Base-by-base conservation (phyloP, 1,140 invertebrate species). In the Akabosia matsudoensis region DNA sequence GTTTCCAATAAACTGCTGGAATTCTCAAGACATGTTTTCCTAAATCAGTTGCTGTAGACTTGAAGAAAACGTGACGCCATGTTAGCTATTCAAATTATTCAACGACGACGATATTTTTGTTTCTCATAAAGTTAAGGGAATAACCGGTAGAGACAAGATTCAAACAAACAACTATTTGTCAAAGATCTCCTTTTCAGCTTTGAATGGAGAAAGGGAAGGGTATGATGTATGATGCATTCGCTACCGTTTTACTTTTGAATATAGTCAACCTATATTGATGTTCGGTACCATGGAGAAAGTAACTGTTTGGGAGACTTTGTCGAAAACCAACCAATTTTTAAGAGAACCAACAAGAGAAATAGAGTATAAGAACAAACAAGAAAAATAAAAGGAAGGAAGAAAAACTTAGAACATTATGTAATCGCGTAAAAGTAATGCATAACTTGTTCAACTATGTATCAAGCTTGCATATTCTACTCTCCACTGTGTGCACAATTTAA, bases 1-100 rank as follows among this genome's bases (percentile, higher is more conserved):
- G 26, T 67, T 67, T 28, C 61, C 61, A 67, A 30, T 3, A 24
- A 67, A 67, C 61, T 67, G 28, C 18, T n/a, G n/a, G n/a, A n/a
- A n/a, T n/a, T n/a, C n/a, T n/a, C n/a, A n/a, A n/a, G n/a, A n/a
- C 37, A 24, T 67, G 2, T 67, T 67, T 61, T 67, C 30, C 61
- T 30, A n/a, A n/a, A n/a, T n/a, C n/a, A n/a, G n/a, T n/a, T 10
- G 14, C 54, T 61, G 24, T 10, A 24, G 28, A 67, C 28, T 4
- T 7, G 54, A 67, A 67, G 30, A 67, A 67, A 67, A 30, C 3
- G 24, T 67, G 31, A 3, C 61, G 30, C 31, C 61, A 67, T 67
- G 31, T 67, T 67, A 67, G 30, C 61, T 30, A 67, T 67, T 67
- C 61, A 67, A 2, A 30, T 67, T 67, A 67, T 67, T 67, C 61